Evolutionary conservation across 1,140 invertebrate genomes (phyloP), one percentile per base, ranked within the genome.

Genomic region (Tetranychus urticae): DNA sequence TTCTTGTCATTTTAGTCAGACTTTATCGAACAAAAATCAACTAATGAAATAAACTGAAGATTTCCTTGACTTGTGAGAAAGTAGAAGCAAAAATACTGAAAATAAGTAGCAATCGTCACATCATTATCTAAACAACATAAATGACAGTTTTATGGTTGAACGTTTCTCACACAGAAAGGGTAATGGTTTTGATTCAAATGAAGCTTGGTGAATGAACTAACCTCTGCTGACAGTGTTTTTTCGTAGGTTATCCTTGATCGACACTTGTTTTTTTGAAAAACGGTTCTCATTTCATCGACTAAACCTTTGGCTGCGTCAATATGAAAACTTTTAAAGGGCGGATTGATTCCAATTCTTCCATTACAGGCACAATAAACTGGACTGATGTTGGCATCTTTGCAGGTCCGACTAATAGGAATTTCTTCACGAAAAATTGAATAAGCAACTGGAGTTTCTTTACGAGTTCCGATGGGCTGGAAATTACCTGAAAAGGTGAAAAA

Each of bases 321-420:
- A n/a, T 33, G 31, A 52, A n/a, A n/a, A 4, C 13, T 2, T 52
- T n/a, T 33, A n/a, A 52, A 52, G 13, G 13, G 8, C 2, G 50
- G 50, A 52, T n/a, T 31, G 8, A 52, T 52, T 23, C 55, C 55
- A 3, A 56, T 34, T 36, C 34, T 7, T 2, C 55, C 55, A 56
- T 64, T 56, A 47, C 63, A 64, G 36, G 50, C 60, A 37, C 63
- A 64, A 47, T 61, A 64, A 13, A 57, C 35, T 42, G 63, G 54
- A 2, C 37, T 55, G 8, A 64, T 59, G 7, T 52, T 45, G 33
- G 63, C 59, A 54, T 33, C 31, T 34, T 36, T 13, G 58, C 63
- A 64, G 12, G 45, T 61, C 39, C 63, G 37, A 31, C 6, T 14
- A 14, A 54, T n/a, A 1, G 63, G 63, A 36, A 64, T 55, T 31